phyloP scores from a whole-genome alignment of 2,113 vertebrate genomes.

The Tretioscincus oriximinensis region DNA sequence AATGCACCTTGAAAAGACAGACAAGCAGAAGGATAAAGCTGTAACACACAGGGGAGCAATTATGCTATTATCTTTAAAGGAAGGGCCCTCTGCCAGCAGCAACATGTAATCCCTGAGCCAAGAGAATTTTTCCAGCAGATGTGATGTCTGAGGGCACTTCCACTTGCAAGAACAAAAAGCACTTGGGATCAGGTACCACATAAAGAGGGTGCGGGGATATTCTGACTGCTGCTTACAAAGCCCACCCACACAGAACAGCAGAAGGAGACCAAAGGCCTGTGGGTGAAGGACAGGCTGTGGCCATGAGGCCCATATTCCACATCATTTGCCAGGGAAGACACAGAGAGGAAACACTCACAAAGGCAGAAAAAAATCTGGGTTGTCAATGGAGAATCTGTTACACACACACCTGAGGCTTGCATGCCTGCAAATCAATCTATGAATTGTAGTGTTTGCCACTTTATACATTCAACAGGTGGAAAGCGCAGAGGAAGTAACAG shows the following conservation, averaged over 20 bases:
- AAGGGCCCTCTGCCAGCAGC: conserved; percentile 31
- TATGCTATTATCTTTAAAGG: conserved; percentile 35
- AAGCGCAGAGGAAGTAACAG: conserved; percentile 25
- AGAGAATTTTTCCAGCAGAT: conserved; percentile 19
- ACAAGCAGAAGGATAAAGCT: conserved; percentile 28
- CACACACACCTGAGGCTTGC: too few relatives aligned
- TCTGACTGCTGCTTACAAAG: fast-evolving
- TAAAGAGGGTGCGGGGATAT: not conserved
- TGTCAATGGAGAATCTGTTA: not conserved
- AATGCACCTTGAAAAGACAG: not conserved
- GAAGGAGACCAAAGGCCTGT: not conserved
- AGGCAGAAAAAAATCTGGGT: too few relatives aligned
- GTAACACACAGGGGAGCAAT: conserved; percentile 38
- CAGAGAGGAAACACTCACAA: too few relatives aligned
- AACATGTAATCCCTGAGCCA: conserved; percentile 20
- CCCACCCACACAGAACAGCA: fast-evolving
- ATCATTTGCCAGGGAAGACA: too few relatives aligned
- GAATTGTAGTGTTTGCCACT: not conserved
- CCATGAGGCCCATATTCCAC: too few relatives aligned
- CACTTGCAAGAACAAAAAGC: conserved; percentile 18
- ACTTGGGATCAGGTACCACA: not conserved
- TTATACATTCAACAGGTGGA: not conserved
- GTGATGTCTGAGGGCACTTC: not conserved
- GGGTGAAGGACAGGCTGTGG: not conserved
- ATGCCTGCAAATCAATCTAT: too few relatives aligned